Base-by-base conservation (phyloP, 1,140 invertebrate genomes). In the Zeugodacus cucurbitae region DNA sequence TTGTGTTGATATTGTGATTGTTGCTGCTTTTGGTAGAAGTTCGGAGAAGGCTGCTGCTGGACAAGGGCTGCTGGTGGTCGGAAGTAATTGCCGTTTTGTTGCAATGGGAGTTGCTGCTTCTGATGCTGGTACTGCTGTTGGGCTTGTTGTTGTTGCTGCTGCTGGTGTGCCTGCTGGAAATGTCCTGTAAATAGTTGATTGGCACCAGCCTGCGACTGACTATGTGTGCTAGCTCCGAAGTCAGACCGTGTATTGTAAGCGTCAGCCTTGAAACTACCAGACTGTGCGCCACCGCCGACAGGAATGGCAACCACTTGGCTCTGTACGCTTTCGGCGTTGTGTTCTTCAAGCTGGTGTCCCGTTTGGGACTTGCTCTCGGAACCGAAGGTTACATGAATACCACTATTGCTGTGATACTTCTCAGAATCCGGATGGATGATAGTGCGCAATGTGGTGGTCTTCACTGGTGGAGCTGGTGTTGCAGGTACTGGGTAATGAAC, bases 391-490 rank as follows among this genome's bases (percentile, higher is more conserved):
- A 97, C 95, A 90, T 96, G 96, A 17, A 97, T 96, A 41, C 96
- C 96, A 88, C 96, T 96, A 88, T 96, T 95, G 88, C 95, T 96
- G 90, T 97, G 96, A 90, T 96, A 97, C 34, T 95, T 94, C 92
- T 97, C 97, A 7, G 97, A 97, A 89, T 97, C 97, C 0, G 97
- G 97, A 89, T 96, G 95, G 78, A 98, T 97, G 41, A 98, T 96
- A 1, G 97, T 96, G 91, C 97, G 94, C 57, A 97, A 92, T 4
- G 97, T 98, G 17, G 97, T 98, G 17, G 96, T 95, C 88, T 94
- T 94, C 0, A 95, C 95, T 1, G 95, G 95, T 0, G 95, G 94
- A 41, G 95, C 94, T 3, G 96, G 96, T 1, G 96, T 96, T 6
- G 97, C 97, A 2, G 96, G 96, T 34, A 97, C 94, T 0, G 97